These are phyloP conservation scores for Cephus cinctus DNA, from an alignment of 1,140 invertebrate species.

Conservation along the genomic window DNA sequence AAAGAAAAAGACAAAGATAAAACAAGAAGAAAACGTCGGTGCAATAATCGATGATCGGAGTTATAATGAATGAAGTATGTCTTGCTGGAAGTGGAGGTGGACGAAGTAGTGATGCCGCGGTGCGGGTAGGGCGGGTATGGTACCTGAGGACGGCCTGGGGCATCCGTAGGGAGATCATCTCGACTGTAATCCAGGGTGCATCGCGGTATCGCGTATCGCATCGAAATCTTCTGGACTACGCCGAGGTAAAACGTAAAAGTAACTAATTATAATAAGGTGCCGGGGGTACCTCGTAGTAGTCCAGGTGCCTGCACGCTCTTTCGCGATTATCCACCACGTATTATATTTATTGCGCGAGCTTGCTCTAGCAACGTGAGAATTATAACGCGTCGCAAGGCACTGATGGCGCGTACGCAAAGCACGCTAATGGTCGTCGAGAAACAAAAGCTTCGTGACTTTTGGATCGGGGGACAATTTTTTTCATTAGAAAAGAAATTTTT, in stretches of 20 bases:
- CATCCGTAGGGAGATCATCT: conserved; percentile 51
- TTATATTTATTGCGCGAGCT: too few relatives aligned
- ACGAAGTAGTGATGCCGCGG: conserved; percentile 16
- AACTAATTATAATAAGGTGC: conserved; percentile 49
- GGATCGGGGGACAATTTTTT: too few relatives aligned
- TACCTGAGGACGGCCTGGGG: conserved; percentile 51
- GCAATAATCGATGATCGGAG: conserved; percentile 56
- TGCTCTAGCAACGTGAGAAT: too few relatives aligned
- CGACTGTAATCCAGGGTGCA: conserved; percentile 52
- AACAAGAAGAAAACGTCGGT: conserved; percentile 42
- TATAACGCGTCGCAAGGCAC: too few relatives aligned
- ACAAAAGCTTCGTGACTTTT: too few relatives aligned
- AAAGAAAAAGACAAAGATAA: too few relatives aligned
- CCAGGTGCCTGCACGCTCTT: conserved; percentile 41
- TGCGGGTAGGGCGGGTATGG: conserved; percentile 43
- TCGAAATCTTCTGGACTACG: conserved; percentile 51
- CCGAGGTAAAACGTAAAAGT: conserved; percentile 44
- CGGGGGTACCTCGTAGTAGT: conserved; percentile 2
- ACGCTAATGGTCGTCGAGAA: too few relatives aligned
- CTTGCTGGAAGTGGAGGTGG: conserved; percentile 31
- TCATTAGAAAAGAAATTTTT: too few relatives aligned
- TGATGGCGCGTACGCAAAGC: too few relatives aligned
- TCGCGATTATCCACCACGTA: conserved; percentile 44
- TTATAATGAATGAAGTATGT: conserved; percentile 56
- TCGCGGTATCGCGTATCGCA: conserved; percentile 54